Percentiles rank a stretch among this genome's conserved stretches.
Conservation (phyloP, 2,113 vertebrate genomes). For the Peromyscus maniculatus region DNA sequence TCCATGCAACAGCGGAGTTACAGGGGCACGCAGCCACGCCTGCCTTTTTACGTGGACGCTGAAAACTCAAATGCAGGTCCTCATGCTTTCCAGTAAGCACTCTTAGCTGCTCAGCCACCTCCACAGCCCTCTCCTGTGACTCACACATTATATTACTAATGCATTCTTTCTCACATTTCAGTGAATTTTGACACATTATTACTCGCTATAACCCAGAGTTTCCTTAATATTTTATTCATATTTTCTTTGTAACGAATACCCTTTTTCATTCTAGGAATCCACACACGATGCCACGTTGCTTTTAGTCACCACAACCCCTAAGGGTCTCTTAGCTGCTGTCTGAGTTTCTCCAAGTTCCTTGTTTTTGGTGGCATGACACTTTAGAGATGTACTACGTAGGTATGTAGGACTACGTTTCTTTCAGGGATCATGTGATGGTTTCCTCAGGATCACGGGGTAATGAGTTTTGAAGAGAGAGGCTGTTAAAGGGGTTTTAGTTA, state of each 20-base stretch:
- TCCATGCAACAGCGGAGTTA: no score
- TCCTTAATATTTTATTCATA: not conserved
- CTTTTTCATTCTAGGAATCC: not conserved
- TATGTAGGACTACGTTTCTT: not conserved
- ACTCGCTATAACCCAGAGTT: not conserved
- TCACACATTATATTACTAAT: not conserved
- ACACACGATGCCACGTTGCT: not conserved
- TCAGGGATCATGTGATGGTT: not conserved
- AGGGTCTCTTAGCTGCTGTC: not conserved
- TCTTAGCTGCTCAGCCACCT: not conserved
- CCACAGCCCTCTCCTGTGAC: not conserved
- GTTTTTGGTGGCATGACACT: not conserved
- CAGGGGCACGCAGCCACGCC: not conserved
- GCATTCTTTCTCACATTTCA: not conserved
- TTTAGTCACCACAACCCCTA: not conserved
- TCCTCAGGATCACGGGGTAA: conserved; percentile 5
- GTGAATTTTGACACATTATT: not conserved
- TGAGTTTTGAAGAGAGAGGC: not conserved
- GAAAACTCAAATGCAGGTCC: not conserved
- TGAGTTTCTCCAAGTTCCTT: not conserved
- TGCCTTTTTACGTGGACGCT: not conserved
- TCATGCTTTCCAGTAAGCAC: no score
- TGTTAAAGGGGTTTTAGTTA: not conserved
- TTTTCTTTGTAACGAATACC: not conserved
- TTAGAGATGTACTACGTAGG: not conserved